Evolutionary conservation across 2,797 vertebrate genomes (phyloP).

Genomic region (Sebastes trivittatus): DNA sequence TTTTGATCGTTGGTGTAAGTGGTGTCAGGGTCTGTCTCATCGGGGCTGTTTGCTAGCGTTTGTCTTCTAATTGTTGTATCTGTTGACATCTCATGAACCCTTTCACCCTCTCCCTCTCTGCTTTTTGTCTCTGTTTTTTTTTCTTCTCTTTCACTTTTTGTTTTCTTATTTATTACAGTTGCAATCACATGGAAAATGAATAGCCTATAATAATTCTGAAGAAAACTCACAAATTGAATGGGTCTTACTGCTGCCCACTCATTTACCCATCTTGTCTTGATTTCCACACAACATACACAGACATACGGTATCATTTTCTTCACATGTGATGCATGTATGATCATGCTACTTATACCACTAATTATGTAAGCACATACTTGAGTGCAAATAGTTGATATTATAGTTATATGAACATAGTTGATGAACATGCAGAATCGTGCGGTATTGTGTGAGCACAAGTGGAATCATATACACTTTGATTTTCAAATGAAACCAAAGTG

Average conservation of each 20-base stretch:
- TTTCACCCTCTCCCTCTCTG: not conserved
- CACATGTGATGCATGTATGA: not conserved
- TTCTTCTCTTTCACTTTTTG: not conserved
- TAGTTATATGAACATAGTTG: no score
- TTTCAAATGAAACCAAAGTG: not conserved
- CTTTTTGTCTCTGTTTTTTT: not conserved
- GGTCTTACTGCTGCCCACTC: not conserved
- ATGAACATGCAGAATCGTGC: not conserved
- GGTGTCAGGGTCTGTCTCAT: constrained; percentile 39
- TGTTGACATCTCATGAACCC: constrained; percentile 1
- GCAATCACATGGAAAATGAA: not conserved
- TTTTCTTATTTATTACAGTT: not conserved
- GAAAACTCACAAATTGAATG: not conserved
- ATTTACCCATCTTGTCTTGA: not conserved
- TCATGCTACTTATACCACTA: not conserved
- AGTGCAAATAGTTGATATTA: not conserved
- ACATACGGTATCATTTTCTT: not conserved
- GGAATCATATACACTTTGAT: not conserved
- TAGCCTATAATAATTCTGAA: not conserved
- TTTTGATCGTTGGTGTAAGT: constrained; percentile 33
- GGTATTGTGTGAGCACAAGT: not conserved
- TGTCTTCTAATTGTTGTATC: constrained; percentile 37
- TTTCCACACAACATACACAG: not conserved
- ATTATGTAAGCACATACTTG: not conserved
- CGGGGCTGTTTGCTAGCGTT: constrained; percentile 17